Base-by-base conservation (phyloP, 2,113 vertebrate species). In the Columba livia region DNA sequence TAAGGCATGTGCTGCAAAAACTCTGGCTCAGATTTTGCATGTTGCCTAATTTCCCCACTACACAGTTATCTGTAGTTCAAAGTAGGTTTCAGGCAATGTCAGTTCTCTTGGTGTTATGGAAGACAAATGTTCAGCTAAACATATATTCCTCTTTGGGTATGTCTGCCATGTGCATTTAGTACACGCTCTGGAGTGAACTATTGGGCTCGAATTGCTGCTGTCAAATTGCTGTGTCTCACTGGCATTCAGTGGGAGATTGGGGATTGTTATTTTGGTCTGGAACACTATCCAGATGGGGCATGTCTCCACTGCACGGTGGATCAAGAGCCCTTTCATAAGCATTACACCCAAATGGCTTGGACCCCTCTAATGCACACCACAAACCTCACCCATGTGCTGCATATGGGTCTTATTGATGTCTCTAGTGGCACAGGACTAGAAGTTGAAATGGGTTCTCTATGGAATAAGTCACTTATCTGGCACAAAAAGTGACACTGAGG, bases 321-420 rank as follows among this genome's bases (percentile, higher is more conserved):
- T 90, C 38, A 42, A 60, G 38, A 86, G 19, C 13, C 58, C 26
- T 65, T 71, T 38, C 44, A 18, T 23, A 44, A 24, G 6, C 64
- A 65, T 6, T 60, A 32, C 38, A 60, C 15, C 7, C 29, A 54
- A 65, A 65, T 48, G n/a, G n/a, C 12, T 1, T 9, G 25, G 75
- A 42, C 17, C 13, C 12, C 31, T 84, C 40, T 42, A 62, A 73
- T 2, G 15, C 24, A 38, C 50, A 44, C 6, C 16, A 26, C 44
- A 69, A 36, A 70, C 42, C 32, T 80, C 58, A 42, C 8, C n/a
- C 18, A 48, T 7, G 38, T 42, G 23, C 19, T 77, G 84, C 64
- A 47, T 5, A 2, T 16, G 20, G 34, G 40, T 36, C 18, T 79
- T 66, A 24, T 9, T 0, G 0, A 17, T 34, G 53, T 29, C 25